phyloP scores from a whole-genome alignment of 2,113 vertebrate species.

The Clinocottus analis region DNA sequence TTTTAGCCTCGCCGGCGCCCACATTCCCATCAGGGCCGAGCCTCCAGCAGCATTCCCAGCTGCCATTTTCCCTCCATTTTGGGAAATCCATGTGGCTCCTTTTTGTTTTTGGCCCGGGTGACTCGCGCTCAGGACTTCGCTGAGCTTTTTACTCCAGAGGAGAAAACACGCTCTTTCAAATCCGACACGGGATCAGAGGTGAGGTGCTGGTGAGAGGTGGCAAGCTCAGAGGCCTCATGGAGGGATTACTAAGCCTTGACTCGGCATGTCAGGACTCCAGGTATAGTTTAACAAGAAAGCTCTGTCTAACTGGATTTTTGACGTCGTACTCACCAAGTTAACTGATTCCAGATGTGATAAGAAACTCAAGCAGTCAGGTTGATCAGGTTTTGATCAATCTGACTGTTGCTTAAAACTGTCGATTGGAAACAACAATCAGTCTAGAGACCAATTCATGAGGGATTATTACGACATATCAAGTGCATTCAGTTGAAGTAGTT shows the following conservation, averaged over 20 bases:
- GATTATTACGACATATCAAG: not conserved
- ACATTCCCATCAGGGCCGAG: conserved; percentile 55
- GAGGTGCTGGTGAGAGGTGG: conserved; percentile 26
- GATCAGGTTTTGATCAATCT: not conserved
- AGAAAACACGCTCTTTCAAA: conserved; percentile 30
- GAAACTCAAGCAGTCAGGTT: not conserved
- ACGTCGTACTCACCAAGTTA: not conserved
- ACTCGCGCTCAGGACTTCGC: conserved; percentile 34
- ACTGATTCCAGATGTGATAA: not conserved
- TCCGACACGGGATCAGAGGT: conserved; percentile 24
- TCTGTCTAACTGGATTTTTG: too few species aligned
- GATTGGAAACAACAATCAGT: not conserved
- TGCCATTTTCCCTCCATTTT: conserved; percentile 75
- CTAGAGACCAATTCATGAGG: not conserved
- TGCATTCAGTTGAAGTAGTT: not conserved
- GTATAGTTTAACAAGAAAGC: too few species aligned
- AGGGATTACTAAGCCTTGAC: too few species aligned
- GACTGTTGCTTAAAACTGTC: not conserved
- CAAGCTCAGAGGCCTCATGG: conserved; percentile 18
- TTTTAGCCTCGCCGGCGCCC: conserved; percentile 54
- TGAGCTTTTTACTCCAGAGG: conserved; percentile 24
- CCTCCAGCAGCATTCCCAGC: conserved; percentile 71
- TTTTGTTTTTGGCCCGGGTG: too few species aligned
- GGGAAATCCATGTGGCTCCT: conserved; percentile 57
- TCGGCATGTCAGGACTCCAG: conserved; percentile 33